Base-by-base conservation (phyloP, 2,113 vertebrate genomes). In the Carassius carassius region DNA sequence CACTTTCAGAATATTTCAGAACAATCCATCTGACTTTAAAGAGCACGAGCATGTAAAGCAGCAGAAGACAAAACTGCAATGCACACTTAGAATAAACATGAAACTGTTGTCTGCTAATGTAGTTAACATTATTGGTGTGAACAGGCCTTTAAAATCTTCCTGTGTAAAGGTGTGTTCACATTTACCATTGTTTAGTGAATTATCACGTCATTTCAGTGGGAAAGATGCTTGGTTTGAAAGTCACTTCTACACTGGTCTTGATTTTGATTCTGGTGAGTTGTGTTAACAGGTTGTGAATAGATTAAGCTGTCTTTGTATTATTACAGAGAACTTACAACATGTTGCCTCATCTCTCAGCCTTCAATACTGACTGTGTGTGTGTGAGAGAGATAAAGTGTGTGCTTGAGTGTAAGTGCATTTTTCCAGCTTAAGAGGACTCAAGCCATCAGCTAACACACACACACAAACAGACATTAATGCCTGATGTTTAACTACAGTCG, bases 231-330 rank as follows among this genome's bases (percentile, higher is more conserved):
- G 12, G 0, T 14, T 51, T 14, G 49, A 56, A 19, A 56, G 5
- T 7, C 54, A 56, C 54, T 56, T 54, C 16, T 5, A 54, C 16
- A 5, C 51, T 29, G 73, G 96, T 97, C 90, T 29, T 98, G 88
- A 95, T 95, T 90, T 41, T 97, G 97, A 94, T 98, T 96, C 93
- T 16, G 47, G n/a, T 25, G 78, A 65, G 37, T 14, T 35, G 75
- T 58, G 29, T 58, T 78, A 78, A 12, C 21, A 5, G 16, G 25
- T 62, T 63, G 60, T 49, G n/a, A 80, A 67, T 47, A 80, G 37
- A 80, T 80, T 41, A 80, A 97, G 96, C 94, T 95, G 96, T 92
- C 93, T 96, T 0, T 95, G 95, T 32, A 94, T 98, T 63, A 83
- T 87, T 87, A 79, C 86, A 70, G 82, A 63, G 60, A 80, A 72